phyloP scores from a whole-genome alignment of 2,888 invertebrate genomes.

The Patella ulyssiponensis region DNA sequence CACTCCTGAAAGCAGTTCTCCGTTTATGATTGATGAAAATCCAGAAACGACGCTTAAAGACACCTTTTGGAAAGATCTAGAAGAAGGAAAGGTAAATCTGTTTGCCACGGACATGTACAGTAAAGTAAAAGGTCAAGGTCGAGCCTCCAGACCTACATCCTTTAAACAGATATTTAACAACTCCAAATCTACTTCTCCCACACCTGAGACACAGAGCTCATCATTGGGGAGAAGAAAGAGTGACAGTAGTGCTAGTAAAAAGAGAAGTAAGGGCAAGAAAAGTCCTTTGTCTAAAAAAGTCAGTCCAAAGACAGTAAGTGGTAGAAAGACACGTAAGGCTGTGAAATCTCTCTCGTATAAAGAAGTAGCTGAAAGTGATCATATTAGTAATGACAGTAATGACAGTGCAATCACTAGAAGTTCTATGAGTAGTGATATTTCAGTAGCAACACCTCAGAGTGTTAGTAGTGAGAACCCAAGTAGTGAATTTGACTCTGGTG shows the following conservation, averaged over 20 bases:
- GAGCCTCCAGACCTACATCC: constrained; percentile 47
- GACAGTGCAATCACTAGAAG: not conserved
- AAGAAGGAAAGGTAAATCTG: constrained; percentile 68
- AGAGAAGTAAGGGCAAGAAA: constrained; percentile 19
- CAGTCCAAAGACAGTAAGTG: constrained; percentile 16
- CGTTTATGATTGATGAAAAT: constrained; percentile 17
- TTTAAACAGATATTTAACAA: constrained; percentile 34
- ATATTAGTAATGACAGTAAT: constrained; percentile 9
- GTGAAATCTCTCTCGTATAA: not conserved
- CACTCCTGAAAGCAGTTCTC: constrained; percentile 20
- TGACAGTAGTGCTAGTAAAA: constrained; percentile 14
- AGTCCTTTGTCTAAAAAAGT: constrained; percentile 17
- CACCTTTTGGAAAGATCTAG: constrained; percentile 70
- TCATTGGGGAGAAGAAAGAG: not conserved
- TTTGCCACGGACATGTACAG: constrained; percentile 71
- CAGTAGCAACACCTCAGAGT: not conserved
- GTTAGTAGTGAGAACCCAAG: constrained; percentile 7
- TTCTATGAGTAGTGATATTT: constrained; percentile 7
- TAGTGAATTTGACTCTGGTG: constrained; percentile 13
- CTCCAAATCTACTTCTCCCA: not conserved
- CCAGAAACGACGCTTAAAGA: constrained; percentile 60
- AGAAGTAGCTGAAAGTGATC: not conserved
- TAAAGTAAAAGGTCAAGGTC: constrained; percentile 65
- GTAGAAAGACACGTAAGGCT: constrained; percentile 17
- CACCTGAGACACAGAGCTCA: not conserved